Percentiles rank a stretch among this genome's conserved stretches.
Evolutionary conservation across 2,797 vertebrate species (phyloP).

Genomic region (Enteromius trimaculatus): DNA sequence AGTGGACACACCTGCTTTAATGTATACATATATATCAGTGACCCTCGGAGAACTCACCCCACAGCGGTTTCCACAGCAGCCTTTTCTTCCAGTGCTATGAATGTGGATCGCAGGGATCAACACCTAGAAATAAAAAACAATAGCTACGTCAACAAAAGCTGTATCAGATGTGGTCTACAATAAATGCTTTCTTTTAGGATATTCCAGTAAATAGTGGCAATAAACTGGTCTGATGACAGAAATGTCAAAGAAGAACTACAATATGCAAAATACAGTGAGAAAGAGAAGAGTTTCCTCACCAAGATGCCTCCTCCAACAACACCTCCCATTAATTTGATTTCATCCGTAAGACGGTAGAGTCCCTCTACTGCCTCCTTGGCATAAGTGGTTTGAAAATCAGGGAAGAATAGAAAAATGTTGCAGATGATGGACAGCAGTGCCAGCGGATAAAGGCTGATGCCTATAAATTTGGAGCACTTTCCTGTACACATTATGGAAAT

Average conservation of each 20-base stretch:
- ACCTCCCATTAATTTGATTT: slow-evolving; percentile 78
- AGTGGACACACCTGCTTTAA: background rate
- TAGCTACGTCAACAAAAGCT: background rate
- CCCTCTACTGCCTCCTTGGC: accelerated
- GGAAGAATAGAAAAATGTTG: slow-evolving; percentile 80
- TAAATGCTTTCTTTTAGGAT: background rate
- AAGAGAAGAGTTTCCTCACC: slow-evolving; percentile 65
- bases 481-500: slow-evolving; percentile 73
- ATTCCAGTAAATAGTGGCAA: background rate
- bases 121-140: slow-evolving; percentile 61
- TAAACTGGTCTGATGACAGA: background rate
- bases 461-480: slow-evolving; percentile 73
- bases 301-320: slow-evolving; percentile 76
- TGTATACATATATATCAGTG: background rate
- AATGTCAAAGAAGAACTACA: background rate
- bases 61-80: slow-evolving; percentile 80
- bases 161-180: background rate
- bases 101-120: slow-evolving; percentile 78
- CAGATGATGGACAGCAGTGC: slow-evolving; percentile 68
- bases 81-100: slow-evolving; percentile 73
- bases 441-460: slow-evolving; percentile 72
- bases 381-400: slow-evolving; percentile 58
- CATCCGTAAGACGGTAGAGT: slow-evolving; percentile 57
- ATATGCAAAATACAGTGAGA: background rate
- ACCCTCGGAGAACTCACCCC: slow-evolving; percentile 68